Conservation (phyloP, 2,113 vertebrate species). For the Glaucidium brasilianum region DNA sequence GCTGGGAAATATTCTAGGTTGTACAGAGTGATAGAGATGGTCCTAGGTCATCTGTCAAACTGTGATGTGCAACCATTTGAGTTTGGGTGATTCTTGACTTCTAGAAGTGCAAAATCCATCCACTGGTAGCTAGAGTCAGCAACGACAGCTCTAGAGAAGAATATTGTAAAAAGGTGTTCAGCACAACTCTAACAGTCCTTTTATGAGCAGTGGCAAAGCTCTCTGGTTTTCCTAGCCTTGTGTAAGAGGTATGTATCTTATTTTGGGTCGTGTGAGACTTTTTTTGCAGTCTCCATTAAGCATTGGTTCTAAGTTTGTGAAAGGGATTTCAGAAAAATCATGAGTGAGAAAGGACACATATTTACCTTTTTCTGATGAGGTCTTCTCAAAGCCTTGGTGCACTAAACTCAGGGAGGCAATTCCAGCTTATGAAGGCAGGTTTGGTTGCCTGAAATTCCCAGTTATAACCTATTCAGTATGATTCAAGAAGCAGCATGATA, state of each 20-base stretch:
- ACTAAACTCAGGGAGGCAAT: background rate
- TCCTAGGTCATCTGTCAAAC: background rate
- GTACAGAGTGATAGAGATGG: background rate
- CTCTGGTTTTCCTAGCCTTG: background rate
- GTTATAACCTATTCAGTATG: background rate
- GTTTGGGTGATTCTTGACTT: background rate
- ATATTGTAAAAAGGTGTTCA: background rate
- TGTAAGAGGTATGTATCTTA: background rate
- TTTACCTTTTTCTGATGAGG: background rate
- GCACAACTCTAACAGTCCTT: background rate
- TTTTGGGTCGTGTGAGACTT: background rate
- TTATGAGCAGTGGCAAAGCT: background rate
- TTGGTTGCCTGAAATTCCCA: background rate
- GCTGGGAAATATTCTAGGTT: background rate
- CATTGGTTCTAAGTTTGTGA: background rate
- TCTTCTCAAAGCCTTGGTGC: background rate
- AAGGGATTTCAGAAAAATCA: background rate
- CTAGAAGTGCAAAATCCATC: background rate
- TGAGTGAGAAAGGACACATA: background rate
- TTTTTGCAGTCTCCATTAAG: background rate
- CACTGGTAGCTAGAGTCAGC: background rate
- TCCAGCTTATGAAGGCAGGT: background rate
- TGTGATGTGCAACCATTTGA: background rate
- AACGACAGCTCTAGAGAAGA: background rate
- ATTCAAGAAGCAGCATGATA: background rate